Evolutionary conservation across 2,888 invertebrate genomes (phyloP).

Genomic region (Dendrolimus pini): DNA sequence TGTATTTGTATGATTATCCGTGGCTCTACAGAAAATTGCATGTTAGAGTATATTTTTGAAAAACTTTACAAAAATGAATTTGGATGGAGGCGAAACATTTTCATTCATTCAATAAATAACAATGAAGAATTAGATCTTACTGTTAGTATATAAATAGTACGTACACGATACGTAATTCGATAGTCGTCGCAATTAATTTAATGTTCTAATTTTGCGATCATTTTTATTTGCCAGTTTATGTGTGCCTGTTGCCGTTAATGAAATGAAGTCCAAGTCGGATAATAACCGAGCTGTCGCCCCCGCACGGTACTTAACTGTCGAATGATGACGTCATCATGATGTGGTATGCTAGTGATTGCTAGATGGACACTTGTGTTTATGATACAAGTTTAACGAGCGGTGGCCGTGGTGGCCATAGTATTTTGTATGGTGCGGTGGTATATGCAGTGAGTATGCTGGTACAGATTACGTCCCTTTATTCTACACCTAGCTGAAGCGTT

Average conservation of each 20-base stretch:
- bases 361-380: too few relatives aligned
- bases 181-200: constrained; percentile 2
- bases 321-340: not conserved
- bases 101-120: not conserved
- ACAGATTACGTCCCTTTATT: too few relatives aligned
- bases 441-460: too few relatives aligned
- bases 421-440: too few relatives aligned
- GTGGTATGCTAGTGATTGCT: not conserved
- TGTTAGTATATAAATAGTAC: not conserved
- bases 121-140: not conserved
- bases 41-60: too few relatives aligned
- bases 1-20: too few relatives aligned
- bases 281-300: not conserved
- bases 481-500: too few relatives aligned
- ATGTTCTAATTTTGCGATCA: constrained; percentile 11
- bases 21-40: too few relatives aligned
- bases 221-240: constrained; percentile 25
- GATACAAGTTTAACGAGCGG: too few relatives aligned
- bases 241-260: constrained; percentile 25
- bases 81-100: too few relatives aligned
- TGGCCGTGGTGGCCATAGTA: too few relatives aligned
- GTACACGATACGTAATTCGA: not conserved
- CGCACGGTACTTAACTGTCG: not conserved
- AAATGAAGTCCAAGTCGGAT: constrained; percentile 7
- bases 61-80: too few relatives aligned